Conservation (phyloP, 2,797 vertebrate genomes). For the Lutjanus campechanus region DNA sequence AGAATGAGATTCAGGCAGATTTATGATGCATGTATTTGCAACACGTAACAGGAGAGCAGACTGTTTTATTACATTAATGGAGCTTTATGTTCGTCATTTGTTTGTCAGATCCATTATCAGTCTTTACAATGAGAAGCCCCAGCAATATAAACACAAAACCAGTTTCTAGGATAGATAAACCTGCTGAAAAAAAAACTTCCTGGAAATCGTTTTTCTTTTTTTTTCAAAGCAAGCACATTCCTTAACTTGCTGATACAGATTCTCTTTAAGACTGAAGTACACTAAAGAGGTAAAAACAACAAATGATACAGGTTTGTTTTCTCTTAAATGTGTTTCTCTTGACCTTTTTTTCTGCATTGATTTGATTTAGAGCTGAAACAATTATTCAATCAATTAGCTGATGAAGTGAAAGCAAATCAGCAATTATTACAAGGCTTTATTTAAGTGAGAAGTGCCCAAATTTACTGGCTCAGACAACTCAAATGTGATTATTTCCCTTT, state of each 20-base stretch:
- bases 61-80: neutral
- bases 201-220: neutral
- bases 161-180: neutral
- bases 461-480: neutral
- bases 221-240: neutral
- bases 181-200: neutral
- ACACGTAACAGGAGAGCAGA: neutral
- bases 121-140: neutral
- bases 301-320: neutral
- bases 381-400: neutral
- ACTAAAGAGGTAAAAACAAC: neutral
- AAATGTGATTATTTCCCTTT: neutral
- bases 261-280: neutral
- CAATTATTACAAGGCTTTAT: neutral
- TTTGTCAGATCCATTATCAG: neutral
- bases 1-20: neutral
- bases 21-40: neutral
- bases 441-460: too few species aligned
- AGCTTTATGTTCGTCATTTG: neutral
- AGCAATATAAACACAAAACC: neutral
- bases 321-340: neutral
- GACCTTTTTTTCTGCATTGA: neutral
- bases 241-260: neutral
- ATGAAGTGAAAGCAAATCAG: neutral
- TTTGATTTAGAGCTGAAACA: neutral